Evolutionary conservation across 2,797 vertebrate species (phyloP).

Genomic region (Sebastes matsubarae): DNA sequence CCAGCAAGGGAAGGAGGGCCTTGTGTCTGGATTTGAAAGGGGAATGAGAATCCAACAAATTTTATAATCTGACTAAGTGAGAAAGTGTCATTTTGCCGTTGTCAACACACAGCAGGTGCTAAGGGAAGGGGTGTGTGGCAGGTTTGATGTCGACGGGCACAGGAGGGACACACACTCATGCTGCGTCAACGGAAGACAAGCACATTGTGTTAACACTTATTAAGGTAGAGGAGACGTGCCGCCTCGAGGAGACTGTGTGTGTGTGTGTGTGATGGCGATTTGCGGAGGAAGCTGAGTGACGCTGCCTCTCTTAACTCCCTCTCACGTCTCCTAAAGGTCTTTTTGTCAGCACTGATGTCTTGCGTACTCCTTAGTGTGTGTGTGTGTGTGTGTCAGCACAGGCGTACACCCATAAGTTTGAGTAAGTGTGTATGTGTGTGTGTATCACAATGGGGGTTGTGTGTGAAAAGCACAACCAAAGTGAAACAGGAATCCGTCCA

Average conservation of each 20-base stretch:
- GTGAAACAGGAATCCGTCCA: constrained; percentile 76
- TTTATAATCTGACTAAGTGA: constrained; percentile 77
- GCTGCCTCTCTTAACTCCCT: constrained; percentile 49
- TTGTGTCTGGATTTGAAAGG: constrained; percentile 44
- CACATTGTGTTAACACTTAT: constrained; percentile 81
- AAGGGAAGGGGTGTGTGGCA: constrained; percentile 78
- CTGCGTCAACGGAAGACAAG: constrained; percentile 68
- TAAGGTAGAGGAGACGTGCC: constrained; percentile 70
- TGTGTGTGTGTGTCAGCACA: constrained; percentile 26
- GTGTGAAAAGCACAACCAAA: constrained; percentile 50
- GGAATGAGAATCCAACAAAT: constrained; percentile 71
- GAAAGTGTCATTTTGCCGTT: constrained; percentile 81
- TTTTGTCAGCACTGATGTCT: constrained; percentile 50
- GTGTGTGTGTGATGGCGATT: constrained; percentile 41
- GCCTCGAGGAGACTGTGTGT: constrained; percentile 48
- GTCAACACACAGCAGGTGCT: constrained; percentile 81
- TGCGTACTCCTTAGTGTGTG: constrained; percentile 19
- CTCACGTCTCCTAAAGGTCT: constrained; percentile 59
- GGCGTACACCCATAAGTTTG: constrained; percentile 13
- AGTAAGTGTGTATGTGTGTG: constrained; percentile 21
- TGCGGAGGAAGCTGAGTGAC: constrained; percentile 57
- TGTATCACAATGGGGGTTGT: constrained; percentile 47
- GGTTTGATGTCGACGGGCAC: constrained; percentile 75
- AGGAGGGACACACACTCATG: constrained; percentile 70
- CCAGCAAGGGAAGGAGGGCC: not conserved